Percentiles rank a stretch among this genome's conserved stretches.
phyloP scores from a whole-genome alignment of 2,113 vertebrate genomes.

The Elaphurus davidianus region DNA sequence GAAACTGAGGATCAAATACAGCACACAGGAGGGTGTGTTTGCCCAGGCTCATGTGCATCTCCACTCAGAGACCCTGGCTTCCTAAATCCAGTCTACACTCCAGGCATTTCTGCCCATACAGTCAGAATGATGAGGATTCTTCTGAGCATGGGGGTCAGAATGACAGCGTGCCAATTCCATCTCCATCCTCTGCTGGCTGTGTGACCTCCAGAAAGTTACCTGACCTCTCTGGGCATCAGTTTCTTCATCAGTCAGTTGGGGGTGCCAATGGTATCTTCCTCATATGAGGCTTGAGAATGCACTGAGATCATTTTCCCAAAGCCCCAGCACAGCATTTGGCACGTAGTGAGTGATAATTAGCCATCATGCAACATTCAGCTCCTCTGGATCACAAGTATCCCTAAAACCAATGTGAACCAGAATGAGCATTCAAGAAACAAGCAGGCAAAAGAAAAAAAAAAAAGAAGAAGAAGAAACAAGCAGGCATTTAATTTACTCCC shows the following conservation, averaged over 20 bases:
- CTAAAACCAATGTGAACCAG: not conserved
- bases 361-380: not conserved
- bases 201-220: not conserved
- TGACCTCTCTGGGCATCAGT: not conserved
- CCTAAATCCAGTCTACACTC: not conserved
- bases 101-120: not conserved
- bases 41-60: accelerated
- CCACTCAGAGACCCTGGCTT: not conserved
- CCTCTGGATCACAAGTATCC: not conserved
- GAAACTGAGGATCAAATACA: not conserved
- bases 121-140: not conserved
- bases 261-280: not conserved
- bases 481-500: constrained; percentile 23
- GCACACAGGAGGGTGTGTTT: not conserved
- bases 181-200: not conserved
- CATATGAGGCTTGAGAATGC: no score
- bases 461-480: not conserved
- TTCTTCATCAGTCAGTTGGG: not conserved
- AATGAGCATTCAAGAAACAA: not conserved
- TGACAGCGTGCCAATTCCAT: not conserved
- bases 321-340: not conserved
- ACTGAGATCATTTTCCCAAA: not conserved
- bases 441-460: not conserved
- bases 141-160: not conserved
- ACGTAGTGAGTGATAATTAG: not conserved